These are phyloP conservation scores for Cepaea nemoralis DNA, from an alignment of 1,140 invertebrate species.

Conservation along the genomic window DNA sequence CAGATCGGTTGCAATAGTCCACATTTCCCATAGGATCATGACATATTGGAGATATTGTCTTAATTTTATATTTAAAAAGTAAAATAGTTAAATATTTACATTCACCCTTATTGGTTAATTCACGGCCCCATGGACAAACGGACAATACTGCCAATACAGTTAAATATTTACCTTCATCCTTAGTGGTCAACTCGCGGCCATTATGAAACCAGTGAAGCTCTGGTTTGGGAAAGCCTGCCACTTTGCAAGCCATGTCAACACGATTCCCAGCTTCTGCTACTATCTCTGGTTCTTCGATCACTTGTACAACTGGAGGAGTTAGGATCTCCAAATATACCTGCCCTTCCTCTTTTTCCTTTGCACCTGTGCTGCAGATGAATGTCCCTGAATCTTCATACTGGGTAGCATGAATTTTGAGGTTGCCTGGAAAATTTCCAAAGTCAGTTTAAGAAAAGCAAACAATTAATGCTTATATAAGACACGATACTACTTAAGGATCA, in stretches of 20 bases:
- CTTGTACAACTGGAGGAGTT: background rate
- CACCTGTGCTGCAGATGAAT: background rate
- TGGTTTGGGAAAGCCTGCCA: conserved; percentile 2
- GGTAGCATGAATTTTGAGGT: conserved; percentile 2
- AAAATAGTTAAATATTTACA: too few relatives aligned
- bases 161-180: background rate
- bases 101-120: too few relatives aligned
- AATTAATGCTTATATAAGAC: too few relatives aligned
- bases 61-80: too few relatives aligned
- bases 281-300: background rate
- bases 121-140: too few relatives aligned
- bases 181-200: conserved; percentile 2
- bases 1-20: too few relatives aligned
- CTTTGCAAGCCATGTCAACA: conserved; percentile 10
- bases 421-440: conserved; percentile 12
- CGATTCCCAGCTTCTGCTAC: background rate
- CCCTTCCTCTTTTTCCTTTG: background rate
- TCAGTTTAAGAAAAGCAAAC: too few relatives aligned
- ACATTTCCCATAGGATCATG: too few relatives aligned
- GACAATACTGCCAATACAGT: too few relatives aligned
- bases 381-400: conserved; percentile 30
- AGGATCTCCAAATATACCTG: conserved; percentile 27
- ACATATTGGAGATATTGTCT: too few relatives aligned
- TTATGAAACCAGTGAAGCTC: conserved; percentile 32
- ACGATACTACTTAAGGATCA: too few relatives aligned